phyloP scores from a whole-genome alignment of 2,113 vertebrate genomes.

The Paramormyrops kingsleyae region DNA sequence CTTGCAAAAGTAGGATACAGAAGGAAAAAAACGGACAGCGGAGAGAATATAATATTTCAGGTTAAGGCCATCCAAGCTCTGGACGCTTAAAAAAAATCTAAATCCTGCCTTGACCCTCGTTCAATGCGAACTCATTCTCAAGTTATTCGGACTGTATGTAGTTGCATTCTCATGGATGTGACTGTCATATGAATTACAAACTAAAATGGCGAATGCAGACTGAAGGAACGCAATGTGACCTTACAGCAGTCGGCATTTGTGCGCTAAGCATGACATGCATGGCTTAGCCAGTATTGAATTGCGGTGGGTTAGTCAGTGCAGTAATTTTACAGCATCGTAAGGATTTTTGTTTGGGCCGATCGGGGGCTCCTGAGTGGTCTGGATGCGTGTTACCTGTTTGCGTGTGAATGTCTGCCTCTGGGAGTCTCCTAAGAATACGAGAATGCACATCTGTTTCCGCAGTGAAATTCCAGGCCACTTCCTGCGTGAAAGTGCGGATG shows the following conservation, averaged over 20 bases:
- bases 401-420: not conserved
- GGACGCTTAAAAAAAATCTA: not conserved
- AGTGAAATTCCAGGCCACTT: slow-evolving; percentile 23
- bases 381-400: not conserved
- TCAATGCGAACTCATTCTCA: not conserved
- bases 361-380: not conserved
- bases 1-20: not conserved
- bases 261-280: not conserved
- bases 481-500: not conserved
- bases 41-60: not conserved
- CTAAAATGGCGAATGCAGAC: not conserved
- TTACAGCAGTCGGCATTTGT: not conserved
- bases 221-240: not conserved
- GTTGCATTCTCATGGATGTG: not conserved
- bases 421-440: slow-evolving; percentile 3
- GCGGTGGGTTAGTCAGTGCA: not conserved
- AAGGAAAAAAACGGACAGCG: not conserved
- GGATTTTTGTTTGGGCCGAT: not conserved
- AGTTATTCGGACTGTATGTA: not conserved
- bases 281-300: not conserved
- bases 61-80: not conserved
- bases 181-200: not conserved
- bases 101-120: not conserved
- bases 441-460: slow-evolving; percentile 31
- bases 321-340: not conserved